Base-by-base conservation (phyloP, 2,888 invertebrate species). In the Eupithecia vulgata region DNA sequence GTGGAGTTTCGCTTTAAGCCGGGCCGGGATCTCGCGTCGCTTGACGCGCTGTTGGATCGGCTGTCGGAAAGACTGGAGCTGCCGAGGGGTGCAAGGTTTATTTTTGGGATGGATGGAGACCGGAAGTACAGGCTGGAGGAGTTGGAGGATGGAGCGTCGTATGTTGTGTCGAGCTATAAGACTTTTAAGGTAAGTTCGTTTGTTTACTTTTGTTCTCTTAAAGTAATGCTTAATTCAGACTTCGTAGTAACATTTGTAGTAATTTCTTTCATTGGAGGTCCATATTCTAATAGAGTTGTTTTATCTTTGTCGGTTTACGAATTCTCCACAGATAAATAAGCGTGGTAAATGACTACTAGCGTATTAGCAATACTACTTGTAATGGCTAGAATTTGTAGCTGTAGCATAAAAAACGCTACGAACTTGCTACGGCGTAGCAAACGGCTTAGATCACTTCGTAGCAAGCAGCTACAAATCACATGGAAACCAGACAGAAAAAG, bases 91-190 rank as follows among this genome's bases (percentile, higher is more conserved):
- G 98, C 99, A 6, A 95, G 98, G 70, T 97, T 98, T 90, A 96
- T 99, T 81, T 99, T 98, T 91, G 97, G 97, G 10, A 97, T 98
- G 96, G 98, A 98, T 78, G 99, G 99, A 0, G 97, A 97, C 81
- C 95, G 98, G 72, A 97, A 98, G 86, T 96, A 97, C 88, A 95
- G 96, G 87, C 95, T 98, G 81, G 98, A 97, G 84, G 98, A 98
- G 85, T 92, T 98, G 77, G 97, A 98, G 86, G 98, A 98, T 85
- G 98, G 98, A n/a, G 97, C 97, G 25, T 97, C 97, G 12, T 99
- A 99, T 89, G 98, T 99, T 79, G 98, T 98, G 52, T 98, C 99
- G 12, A 98, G 98, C 6, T 98, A 97, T 87, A 98, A 98, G 91
- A 97, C 97, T 15, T 98, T 98, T 90, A 98, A 98, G 97, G 98